A percentile compares a stretch with the other conserved stretches of the same genome.
These are phyloP conservation scores for Embidobia sp. DNA, from an alignment of 2,888 invertebrate species.

Conservation along the genomic window DNA sequence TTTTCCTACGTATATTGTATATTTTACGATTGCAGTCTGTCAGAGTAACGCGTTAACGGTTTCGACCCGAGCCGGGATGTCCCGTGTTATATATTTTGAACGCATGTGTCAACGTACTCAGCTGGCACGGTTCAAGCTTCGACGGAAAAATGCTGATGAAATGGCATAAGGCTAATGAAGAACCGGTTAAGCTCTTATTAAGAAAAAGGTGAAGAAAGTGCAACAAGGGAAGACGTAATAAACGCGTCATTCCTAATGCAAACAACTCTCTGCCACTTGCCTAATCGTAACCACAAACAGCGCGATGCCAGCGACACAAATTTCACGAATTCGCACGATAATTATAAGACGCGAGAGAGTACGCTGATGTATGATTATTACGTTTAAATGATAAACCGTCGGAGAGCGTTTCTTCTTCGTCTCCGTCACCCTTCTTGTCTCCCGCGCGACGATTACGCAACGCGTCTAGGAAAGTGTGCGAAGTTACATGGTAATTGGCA, in stretches of 20 bases:
- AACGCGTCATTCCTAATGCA: slow-evolving; percentile 74
- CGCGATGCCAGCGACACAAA: slow-evolving; percentile 68
- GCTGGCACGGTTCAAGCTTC: not conserved
- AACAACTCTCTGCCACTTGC: slow-evolving; percentile 70
- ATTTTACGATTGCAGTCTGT: too few species aligned
- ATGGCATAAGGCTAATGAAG: slow-evolving; percentile 61
- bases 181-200: slow-evolving; percentile 63
- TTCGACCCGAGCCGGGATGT: too few species aligned
- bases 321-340: slow-evolving; percentile 76
- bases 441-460: slow-evolving; percentile 65
- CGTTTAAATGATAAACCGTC: slow-evolving; percentile 70
- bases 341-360: slow-evolving; percentile 69
- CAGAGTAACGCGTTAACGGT: too few species aligned
- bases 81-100: too few species aligned
- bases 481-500: slow-evolving; percentile 70
- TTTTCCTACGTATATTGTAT: too few species aligned
- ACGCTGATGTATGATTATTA: slow-evolving; percentile 73
- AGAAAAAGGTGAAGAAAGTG: slow-evolving; percentile 62
- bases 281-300: slow-evolving; percentile 71
- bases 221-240: slow-evolving; percentile 62
- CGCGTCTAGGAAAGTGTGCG: slow-evolving; percentile 53
- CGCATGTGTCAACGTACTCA: slow-evolving; percentile 37
- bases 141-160: slow-evolving; percentile 54
- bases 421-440: slow-evolving; percentile 15
- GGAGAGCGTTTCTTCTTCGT: slow-evolving; percentile 14